These are phyloP conservation scores for Latheticus oryzae DNA, from an alignment of 2,888 invertebrate species.

Conservation along the genomic window DNA sequence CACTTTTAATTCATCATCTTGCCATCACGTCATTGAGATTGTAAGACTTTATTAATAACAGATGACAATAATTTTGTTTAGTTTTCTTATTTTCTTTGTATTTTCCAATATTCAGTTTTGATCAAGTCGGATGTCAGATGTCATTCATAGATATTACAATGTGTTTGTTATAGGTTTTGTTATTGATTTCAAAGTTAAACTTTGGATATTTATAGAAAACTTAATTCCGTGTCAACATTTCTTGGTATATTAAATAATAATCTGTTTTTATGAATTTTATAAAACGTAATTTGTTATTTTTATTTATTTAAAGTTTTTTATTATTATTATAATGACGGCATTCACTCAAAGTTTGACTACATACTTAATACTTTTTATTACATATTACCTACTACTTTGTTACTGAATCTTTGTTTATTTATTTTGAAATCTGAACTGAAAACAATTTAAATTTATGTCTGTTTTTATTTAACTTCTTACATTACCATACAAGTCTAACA, in stretches of 20 bases:
- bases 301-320: background rate
- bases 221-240: no score
- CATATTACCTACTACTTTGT: conserved; percentile 11
- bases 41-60: conserved; percentile 34
- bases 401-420: conserved; percentile 17
- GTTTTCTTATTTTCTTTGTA: conserved; percentile 13
- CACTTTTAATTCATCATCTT: conserved; percentile 19
- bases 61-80: conserved; percentile 29
- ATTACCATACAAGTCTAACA: no score
- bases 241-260: no score
- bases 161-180: background rate
- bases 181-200: no score
- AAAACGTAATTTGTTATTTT: background rate
- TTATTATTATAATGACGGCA: conserved; percentile 1
- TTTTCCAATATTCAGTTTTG: conserved; percentile 8
- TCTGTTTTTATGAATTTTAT: background rate
- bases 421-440: conserved; percentile 15
- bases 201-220: no score
- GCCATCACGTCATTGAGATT: conserved; percentile 18
- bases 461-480: conserved; percentile 13
- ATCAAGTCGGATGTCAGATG: conserved; percentile 1
- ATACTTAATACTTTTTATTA: conserved; percentile 20
- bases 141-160: no score
- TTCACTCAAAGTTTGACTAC: conserved; percentile 10
- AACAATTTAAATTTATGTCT: conserved; percentile 14